Evolutionary conservation across 2,113 vertebrate species (phyloP).

Genomic region (Felis chaus): DNA sequence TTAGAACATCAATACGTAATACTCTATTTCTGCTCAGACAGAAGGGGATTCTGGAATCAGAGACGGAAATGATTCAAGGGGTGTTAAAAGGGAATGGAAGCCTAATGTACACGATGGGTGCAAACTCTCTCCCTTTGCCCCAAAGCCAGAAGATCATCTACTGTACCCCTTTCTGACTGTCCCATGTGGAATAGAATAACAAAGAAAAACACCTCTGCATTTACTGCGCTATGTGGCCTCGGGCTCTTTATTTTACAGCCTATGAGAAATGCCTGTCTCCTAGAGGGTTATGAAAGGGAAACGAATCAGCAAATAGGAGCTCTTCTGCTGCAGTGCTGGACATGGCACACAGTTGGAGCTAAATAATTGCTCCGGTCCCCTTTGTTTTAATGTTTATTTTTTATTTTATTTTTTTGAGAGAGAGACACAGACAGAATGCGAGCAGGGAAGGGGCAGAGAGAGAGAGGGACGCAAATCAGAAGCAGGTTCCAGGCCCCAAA

Average conservation of each 20-base stretch:
- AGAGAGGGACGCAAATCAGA: too few relatives aligned
- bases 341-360: not conserved
- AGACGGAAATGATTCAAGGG: not conserved
- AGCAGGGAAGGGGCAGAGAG: too few relatives aligned
- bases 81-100: not conserved
- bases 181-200: not conserved
- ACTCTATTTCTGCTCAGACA: not conserved
- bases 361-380: not conserved
- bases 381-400: too few relatives aligned
- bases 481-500: too few relatives aligned
- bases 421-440: too few relatives aligned
- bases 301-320: not conserved
- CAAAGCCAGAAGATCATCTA: not conserved
- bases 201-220: not conserved
- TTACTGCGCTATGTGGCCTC: not conserved
- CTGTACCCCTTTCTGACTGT: not conserved
- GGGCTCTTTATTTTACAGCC: not conserved
- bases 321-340: not conserved
- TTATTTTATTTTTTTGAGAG: too few relatives aligned
- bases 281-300: not conserved
- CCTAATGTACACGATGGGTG: not conserved
- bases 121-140: not conserved
- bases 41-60: not conserved
- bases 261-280: not conserved
- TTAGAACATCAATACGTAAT: not conserved